Percentiles rank a stretch among this genome's conserved stretches.
Evolutionary conservation across 2,113 vertebrate species (phyloP).

Genomic region (Sebastes fasciatus): DNA sequence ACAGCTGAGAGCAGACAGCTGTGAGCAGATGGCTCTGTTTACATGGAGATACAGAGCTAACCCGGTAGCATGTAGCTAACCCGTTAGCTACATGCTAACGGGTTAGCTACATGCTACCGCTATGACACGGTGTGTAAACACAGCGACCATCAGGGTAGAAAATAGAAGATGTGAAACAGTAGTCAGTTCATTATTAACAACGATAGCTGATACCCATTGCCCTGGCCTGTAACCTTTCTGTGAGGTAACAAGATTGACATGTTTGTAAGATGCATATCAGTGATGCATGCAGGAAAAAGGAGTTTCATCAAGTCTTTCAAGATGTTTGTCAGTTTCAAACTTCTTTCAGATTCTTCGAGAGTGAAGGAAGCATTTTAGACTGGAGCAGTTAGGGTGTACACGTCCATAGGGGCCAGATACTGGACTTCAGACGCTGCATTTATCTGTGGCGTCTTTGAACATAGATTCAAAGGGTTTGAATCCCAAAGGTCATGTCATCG

Average conservation of each 20-base stretch:
- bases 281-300: constrained; percentile 20
- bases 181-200: too few relatives aligned
- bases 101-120: too few relatives aligned
- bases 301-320: constrained; percentile 31
- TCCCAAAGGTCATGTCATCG: constrained; percentile 21
- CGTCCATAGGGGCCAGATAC: constrained; percentile 47
- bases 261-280: constrained; percentile 50
- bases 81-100: too few relatives aligned
- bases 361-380: constrained; percentile 51
- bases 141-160: too few relatives aligned
- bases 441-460: constrained; percentile 64
- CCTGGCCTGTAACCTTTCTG: not conserved
- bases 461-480: constrained; percentile 58
- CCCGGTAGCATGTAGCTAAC: too few relatives aligned
- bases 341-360: constrained; percentile 30
- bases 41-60: too few relatives aligned
- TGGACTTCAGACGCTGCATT: constrained; percentile 57
- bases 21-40: too few relatives aligned
- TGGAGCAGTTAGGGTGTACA: constrained; percentile 42
- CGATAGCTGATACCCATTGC: not conserved
- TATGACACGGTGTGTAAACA: too few relatives aligned
- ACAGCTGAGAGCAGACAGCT: too few relatives aligned
- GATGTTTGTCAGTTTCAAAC: constrained; percentile 33
- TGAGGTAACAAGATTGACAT: constrained; percentile 1
- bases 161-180: too few relatives aligned